These are phyloP conservation scores for Calameuta filiformis DNA, from an alignment of 2,888 invertebrate genomes.

Conservation along the genomic window DNA sequence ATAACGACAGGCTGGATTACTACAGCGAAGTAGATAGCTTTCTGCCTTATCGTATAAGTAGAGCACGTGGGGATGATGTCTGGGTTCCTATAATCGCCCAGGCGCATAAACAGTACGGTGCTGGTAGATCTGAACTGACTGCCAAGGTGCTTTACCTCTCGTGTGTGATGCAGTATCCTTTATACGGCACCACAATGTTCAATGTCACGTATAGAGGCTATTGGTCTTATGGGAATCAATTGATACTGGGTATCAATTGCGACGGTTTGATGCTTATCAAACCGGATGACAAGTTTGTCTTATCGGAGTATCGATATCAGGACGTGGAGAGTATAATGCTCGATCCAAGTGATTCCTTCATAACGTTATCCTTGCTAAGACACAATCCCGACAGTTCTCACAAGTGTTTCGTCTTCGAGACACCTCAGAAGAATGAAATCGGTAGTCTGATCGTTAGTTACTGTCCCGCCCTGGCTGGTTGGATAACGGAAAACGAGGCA, in stretches of 20 bases:
- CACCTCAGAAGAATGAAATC: constrained; percentile 89
- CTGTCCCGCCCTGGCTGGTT: constrained; percentile 85
- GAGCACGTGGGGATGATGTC: constrained; percentile 82
- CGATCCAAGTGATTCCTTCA: constrained; percentile 92
- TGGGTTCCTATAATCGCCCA: constrained; percentile 90
- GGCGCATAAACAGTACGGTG: constrained; percentile 90
- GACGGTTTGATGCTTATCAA: constrained; percentile 93
- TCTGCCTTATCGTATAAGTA: constrained; percentile 84
- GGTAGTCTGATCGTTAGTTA: constrained; percentile 93
- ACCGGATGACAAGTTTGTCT: constrained; percentile 90
- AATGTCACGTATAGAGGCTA: constrained; percentile 93
- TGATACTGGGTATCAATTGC: constrained; percentile 86
- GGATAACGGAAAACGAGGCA: constrained; percentile 81
- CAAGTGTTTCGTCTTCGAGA: constrained; percentile 94
- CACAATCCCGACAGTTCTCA: constrained; percentile 75
- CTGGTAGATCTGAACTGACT: constrained; percentile 90
- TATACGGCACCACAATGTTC: constrained; percentile 88
- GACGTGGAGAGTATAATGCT: constrained; percentile 92
- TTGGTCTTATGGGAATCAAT: constrained; percentile 84
- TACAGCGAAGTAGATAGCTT: constrained; percentile 93
- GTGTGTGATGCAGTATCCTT: constrained; percentile 96
- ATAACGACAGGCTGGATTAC: constrained; percentile 83
- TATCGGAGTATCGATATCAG: constrained; percentile 90
- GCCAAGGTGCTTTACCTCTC: constrained; percentile 94
- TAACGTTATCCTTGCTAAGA: constrained; percentile 88